A percentile compares a stretch with the other conserved stretches of the same genome.
Conservation (phyloP, 2,888 invertebrate species). For the Drosophila mulleri region DNA sequence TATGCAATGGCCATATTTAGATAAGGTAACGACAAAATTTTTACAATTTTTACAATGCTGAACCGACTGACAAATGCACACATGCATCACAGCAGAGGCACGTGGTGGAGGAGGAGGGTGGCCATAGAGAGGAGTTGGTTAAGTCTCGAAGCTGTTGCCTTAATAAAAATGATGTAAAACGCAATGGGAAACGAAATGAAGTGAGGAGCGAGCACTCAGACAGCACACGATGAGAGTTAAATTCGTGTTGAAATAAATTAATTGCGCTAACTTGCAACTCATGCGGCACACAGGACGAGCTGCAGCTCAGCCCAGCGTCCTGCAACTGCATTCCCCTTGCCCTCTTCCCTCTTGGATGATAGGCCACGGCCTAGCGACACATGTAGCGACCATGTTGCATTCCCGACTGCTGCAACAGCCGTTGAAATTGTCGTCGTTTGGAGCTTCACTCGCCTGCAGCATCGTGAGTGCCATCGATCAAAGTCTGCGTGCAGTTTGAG, state of each 20-base stretch:
- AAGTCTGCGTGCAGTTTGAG: conserved; percentile 77
- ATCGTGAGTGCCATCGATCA: conserved; percentile 77
- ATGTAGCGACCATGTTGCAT: conserved; percentile 52
- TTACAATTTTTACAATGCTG: conserved; percentile 61
- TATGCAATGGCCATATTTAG: conserved; percentile 78
- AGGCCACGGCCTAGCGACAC: conserved; percentile 59
- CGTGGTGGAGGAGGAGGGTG: neutral
- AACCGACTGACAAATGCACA: conserved; percentile 29
- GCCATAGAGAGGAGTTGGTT: neutral
- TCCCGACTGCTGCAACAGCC: conserved; percentile 35
- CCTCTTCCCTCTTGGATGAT: conserved; percentile 35
- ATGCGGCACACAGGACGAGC: conserved; percentile 64
- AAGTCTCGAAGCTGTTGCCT: conserved; percentile 14
- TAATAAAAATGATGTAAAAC: conserved; percentile 73
- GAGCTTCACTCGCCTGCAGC: conserved; percentile 65
- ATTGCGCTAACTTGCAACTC: conserved; percentile 81
- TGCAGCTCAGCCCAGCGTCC: conserved; percentile 3
- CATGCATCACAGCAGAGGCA: conserved; percentile 2
- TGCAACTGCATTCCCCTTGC: conserved; percentile 7
- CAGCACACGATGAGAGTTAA: conserved; percentile 76
- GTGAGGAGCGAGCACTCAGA: conserved; percentile 59
- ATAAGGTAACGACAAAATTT: conserved; percentile 79
- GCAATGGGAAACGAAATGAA: conserved; percentile 55
- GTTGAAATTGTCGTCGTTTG: conserved; percentile 70
- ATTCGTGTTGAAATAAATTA: conserved; percentile 81